Evolutionary conservation across 53 echinoderm and acorn worm genomes (phyloP).

Genomic region (Henricia sp.): DNA sequence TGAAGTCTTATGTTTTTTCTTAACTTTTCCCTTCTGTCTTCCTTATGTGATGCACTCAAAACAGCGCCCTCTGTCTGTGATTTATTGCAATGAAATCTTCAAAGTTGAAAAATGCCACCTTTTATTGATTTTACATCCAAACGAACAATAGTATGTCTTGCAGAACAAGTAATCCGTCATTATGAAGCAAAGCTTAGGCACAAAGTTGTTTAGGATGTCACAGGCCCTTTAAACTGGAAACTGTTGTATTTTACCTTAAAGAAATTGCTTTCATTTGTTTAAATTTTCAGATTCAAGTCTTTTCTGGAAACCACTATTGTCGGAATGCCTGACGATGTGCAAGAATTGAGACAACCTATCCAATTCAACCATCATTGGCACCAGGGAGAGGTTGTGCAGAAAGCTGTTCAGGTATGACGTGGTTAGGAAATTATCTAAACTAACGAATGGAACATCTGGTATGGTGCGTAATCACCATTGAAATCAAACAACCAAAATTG

Average conservation of each 20-base stretch:
- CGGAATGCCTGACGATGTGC: background rate
- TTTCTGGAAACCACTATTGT: constrained; percentile 31
- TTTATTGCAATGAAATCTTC: no score
- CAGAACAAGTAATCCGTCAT: no score
- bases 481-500: background rate
- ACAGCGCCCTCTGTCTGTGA: no score
- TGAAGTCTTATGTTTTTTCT: no score
- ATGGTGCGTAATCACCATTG: background rate
- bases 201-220: background rate
- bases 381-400: constrained; percentile 5
- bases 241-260: background rate
- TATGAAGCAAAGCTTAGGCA: no score
- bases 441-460: no score
- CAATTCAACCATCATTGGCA: constrained; percentile 1
- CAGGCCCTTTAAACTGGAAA: background rate
- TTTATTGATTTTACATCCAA: no score
- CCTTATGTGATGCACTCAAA: no score
- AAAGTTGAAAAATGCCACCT: no score
- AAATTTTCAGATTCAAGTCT: background rate
- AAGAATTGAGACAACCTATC: background rate
- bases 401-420: constrained; percentile 14
- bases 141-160: no score
- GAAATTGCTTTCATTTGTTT: background rate
- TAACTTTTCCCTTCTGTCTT: no score
- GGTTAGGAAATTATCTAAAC: no score